Evolutionary conservation across 2,797 vertebrate genomes (phyloP), one percentile per base, ranked within the genome.

Genomic region (Chaetodon trifasciatus): DNA sequence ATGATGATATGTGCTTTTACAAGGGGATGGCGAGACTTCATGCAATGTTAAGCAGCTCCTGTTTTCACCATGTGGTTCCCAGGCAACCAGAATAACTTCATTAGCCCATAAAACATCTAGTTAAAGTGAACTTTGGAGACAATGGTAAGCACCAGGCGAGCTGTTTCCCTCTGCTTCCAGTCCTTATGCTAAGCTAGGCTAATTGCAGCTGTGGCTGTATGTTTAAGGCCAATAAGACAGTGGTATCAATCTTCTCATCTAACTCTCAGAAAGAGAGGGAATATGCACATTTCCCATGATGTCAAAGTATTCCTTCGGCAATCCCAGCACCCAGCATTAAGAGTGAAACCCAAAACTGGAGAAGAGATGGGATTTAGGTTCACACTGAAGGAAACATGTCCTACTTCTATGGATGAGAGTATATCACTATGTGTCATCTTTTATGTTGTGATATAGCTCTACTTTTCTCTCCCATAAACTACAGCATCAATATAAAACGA

Each of bases 291-390:
- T 70, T 85, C 82, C 78, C 73, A 74, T 68, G 80, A 85, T 79
- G 79, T 66, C 24, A 16, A 73, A 76, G 56, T 65, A 50, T 61
- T 81, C 58, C 57, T 73, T 83, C 52, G 60, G 72, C 73, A 82
- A 81, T 70, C 80, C 85, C 86, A 90, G 80, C 81, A 86, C 89
- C 89, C 74, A 67, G 76, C 69, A 70, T 52, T n/a, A 84, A 53
- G 56, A 88, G 85, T 83, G 65, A 88, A 86, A 89, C 90, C 87
- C 89, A 89, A 82, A 91, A 87, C 82, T 85, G 78, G 58, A 87
- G 72, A 87, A 76, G 66, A 88, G 68, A 67, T 44, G 65, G 47
- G 68, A 75, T 77, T 78, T 64, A 65, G 28, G 74, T 73, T 64
- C 28, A 75, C 44, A 65, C n/a, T 49, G 57, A 55, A 52, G 23